Evolutionary conservation across 2,113 vertebrate genomes (phyloP).

Genomic region (Gobio gobio): DNA sequence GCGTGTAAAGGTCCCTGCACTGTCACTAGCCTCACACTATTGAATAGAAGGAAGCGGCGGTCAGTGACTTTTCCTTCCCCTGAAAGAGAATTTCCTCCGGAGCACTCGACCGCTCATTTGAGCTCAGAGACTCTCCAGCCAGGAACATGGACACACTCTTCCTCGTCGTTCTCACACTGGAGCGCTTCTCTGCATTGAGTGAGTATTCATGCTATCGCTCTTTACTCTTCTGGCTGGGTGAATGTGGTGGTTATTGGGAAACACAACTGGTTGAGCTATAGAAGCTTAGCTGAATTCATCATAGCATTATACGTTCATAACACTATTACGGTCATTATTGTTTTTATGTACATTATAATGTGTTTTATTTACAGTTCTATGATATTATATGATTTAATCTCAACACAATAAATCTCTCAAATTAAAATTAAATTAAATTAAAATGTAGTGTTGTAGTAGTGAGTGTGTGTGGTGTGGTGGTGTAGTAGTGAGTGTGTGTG

Average conservation of each 20-base stretch:
- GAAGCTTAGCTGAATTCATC: neutral
- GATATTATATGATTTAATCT: neutral
- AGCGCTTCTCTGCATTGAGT: conserved; percentile 69
- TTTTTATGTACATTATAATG: neutral
- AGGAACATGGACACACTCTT: conserved; percentile 81
- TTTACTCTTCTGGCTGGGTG: neutral
- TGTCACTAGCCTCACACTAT: neutral
- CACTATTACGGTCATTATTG: neutral
- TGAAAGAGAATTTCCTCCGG: conserved; percentile 85
- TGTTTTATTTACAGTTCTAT: neutral
- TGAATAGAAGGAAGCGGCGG: conserved; percentile 92
- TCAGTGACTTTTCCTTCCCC: conserved; percentile 83
- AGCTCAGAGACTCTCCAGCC: conserved; percentile 70
- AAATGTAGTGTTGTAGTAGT: neutral
- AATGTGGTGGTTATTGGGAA: neutral
- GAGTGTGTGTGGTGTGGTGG: neutral
- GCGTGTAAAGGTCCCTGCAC: conserved; percentile 10
- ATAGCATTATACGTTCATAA: neutral
- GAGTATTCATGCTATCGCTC: conserved; percentile 54
- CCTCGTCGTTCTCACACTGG: conserved; percentile 74
- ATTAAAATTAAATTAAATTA: too few species aligned
- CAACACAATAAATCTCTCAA: neutral
- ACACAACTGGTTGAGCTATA: too few species aligned
- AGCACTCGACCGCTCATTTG: conserved; percentile 80
- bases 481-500: too few species aligned